Evolutionary conservation across 2,888 invertebrate genomes (phyloP).

Genomic region (Zele albiditarsus): DNA sequence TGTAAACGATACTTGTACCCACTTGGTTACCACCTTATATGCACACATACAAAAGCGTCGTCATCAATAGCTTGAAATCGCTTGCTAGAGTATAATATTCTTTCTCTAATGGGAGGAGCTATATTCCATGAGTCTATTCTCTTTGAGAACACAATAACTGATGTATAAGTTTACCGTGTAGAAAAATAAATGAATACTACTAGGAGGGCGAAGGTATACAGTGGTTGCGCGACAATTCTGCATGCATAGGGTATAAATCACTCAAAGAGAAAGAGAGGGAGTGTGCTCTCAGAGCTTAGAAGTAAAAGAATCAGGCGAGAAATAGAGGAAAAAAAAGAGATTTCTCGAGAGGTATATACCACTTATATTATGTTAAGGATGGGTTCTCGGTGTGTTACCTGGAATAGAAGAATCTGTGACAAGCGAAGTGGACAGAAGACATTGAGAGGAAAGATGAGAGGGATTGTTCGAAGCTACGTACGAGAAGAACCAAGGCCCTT

Average conservation of each 20-base stretch:
- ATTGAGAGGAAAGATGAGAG: conserved; percentile 35
- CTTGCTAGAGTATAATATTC: not conserved
- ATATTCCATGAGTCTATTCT: not conserved
- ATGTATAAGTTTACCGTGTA: conserved; percentile 11
- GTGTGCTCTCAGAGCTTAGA: not conserved
- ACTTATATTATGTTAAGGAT: conserved; percentile 1
- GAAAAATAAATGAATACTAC: not conserved
- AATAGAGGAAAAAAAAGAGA: not conserved
- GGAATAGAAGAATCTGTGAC: not conserved
- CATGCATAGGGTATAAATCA: conserved; percentile 2
- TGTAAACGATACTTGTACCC: conserved; percentile 66
- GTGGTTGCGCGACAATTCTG: conserved; percentile 34
- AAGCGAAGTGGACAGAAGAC: conserved; percentile 13
- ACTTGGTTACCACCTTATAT: not conserved
- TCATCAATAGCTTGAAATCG: conserved; percentile 5
- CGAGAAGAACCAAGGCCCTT: not conserved
- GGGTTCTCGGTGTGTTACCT: conserved; percentile 1
- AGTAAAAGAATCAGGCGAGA: not conserved
- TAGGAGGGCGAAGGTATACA: not conserved
- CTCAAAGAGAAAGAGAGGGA: not conserved
- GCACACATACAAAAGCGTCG: not conserved
- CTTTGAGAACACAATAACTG: not conserved
- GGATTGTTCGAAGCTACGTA: conserved; percentile 30
- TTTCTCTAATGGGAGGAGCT: not conserved
- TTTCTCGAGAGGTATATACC: conserved; percentile 2